These are phyloP conservation scores for Corythornis cristatus DNA, from an alignment of 2,113 vertebrate genomes.

Conservation along the genomic window DNA sequence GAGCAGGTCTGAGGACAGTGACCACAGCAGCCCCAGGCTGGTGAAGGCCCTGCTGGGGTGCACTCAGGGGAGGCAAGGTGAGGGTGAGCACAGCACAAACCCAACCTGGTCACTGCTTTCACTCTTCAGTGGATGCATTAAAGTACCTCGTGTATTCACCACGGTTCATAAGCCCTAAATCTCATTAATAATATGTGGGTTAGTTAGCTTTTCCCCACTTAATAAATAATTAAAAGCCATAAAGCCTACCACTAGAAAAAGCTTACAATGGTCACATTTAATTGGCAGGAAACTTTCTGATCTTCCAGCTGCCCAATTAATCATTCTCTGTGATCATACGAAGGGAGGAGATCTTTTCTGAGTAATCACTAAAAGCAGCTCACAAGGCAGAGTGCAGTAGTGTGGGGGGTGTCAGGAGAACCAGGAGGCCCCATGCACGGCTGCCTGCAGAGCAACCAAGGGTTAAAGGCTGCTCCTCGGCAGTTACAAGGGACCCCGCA, in stretches of 20 bases:
- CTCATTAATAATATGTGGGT: background rate
- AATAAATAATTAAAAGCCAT: background rate
- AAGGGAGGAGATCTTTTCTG: background rate
- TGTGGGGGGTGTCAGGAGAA: fast-evolving
- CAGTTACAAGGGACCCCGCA: no score
- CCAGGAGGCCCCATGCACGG: fast-evolving
- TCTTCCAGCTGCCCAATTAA: background rate
- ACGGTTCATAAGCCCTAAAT: background rate
- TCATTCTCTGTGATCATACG: background rate
- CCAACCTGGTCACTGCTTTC: fast-evolving
- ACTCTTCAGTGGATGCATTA: fast-evolving
- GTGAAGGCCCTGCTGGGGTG: no score
- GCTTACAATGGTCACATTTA: background rate
- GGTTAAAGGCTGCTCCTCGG: fast-evolving
- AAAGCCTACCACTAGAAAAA: background rate
- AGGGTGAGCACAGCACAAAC: background rate
- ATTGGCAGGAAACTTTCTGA: background rate
- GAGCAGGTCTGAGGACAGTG: fast-evolving
- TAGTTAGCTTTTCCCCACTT: background rate
- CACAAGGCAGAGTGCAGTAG: fast-evolving
- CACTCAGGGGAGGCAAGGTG: background rate
- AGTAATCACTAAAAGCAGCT: background rate
- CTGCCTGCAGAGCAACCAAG: no score
- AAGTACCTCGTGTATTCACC: background rate
- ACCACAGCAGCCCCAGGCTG: fast-evolving